phyloP scores from a whole-genome alignment of 1,140 invertebrate species.

The honey bee (Apis mellifera) region Amel_HAv3.1 CM009942.2:6300501-6301000 shows the following conservation, averaged over 20 bases:
- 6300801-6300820: conserved; percentile 48
- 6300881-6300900: too few relatives aligned
- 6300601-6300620: neutral
- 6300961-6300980: too few relatives aligned
- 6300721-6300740: conserved; percentile 9
- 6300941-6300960: neutral
- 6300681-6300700: conserved; percentile 21
- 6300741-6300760: conserved; percentile 15
- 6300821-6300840: conserved; percentile 49
- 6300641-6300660: conserved; percentile 28
- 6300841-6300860: conserved; percentile 44
- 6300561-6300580: conserved; percentile 2
- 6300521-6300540: conserved; percentile 46
- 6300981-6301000: conserved; percentile 3
- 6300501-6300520: conserved; percentile 31
- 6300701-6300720: conserved; percentile 10
- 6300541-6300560: conserved; percentile 20
- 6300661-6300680: conserved; percentile 16
- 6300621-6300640: conserved; percentile 25
- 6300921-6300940: neutral
- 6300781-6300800: neutral
- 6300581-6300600: conserved; percentile 7
- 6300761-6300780: neutral
- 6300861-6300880: conserved; percentile 33
- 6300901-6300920: neutral